Evolutionary conservation across 2,888 invertebrate genomes (phyloP).

Genomic region (Drosophila kuntzei): DNA sequence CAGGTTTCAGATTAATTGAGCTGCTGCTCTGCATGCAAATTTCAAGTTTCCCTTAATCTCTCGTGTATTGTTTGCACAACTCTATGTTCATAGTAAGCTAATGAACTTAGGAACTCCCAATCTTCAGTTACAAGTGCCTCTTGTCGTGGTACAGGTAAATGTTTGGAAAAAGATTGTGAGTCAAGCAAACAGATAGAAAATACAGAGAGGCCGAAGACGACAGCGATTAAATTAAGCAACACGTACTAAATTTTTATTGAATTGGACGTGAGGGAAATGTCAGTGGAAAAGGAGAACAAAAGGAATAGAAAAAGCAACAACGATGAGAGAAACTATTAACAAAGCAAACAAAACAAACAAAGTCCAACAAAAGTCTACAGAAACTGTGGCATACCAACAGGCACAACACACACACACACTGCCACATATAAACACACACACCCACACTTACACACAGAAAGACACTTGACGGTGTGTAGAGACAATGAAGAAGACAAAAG

Average conservation of each 20-base stretch:
- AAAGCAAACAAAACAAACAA: slow-evolving; percentile 58
- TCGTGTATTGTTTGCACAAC: slow-evolving; percentile 1
- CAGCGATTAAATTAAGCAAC: slow-evolving; percentile 65
- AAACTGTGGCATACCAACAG: slow-evolving; percentile 39
- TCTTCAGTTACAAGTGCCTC: too few relatives aligned
- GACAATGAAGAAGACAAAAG: slow-evolving; percentile 21
- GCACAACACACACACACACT: neutral
- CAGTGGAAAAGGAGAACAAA: slow-evolving; percentile 4
- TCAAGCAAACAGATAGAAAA: slow-evolving; percentile 12
- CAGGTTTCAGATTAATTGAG: slow-evolving; percentile 32
- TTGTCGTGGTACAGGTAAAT: too few relatives aligned
- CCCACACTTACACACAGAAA: neutral
- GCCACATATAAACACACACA: neutral
- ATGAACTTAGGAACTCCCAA: slow-evolving; percentile 4
- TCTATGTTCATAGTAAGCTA: slow-evolving; percentile 8
- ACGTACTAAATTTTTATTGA: slow-evolving; percentile 64
- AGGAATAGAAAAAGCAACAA: slow-evolving; percentile 20
- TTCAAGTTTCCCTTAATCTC: slow-evolving; percentile 12
- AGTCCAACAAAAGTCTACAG: slow-evolving; percentile 34
- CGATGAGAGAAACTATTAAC: slow-evolving; percentile 57
- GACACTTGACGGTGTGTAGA: slow-evolving; percentile 6
- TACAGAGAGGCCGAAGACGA: neutral
- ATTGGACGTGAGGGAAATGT: slow-evolving; percentile 48
- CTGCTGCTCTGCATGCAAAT: slow-evolving; percentile 26
- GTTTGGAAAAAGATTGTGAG: slow-evolving; percentile 7